Evolutionary conservation across 2,797 vertebrate species (phyloP).

Genomic region (Vespertilio murinus): DNA sequence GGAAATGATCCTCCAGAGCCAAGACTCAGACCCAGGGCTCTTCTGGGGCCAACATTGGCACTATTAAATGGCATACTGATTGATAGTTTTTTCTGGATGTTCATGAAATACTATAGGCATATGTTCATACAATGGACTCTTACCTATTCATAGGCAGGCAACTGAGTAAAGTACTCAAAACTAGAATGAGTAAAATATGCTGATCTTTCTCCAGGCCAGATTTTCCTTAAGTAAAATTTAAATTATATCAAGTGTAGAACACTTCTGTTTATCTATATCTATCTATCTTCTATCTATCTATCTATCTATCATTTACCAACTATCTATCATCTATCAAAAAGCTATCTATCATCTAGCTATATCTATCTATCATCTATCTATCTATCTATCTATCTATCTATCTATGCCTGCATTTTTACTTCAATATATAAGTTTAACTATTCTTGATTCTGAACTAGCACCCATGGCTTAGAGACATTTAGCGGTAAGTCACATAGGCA

Average conservation of each 20-base stretch:
- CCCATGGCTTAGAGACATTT: not conserved
- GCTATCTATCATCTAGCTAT: not conserved
- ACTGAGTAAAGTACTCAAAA: not conserved
- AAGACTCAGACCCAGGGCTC: rapidly evolving
- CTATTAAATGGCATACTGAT: rapidly evolving
- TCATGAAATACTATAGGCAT: not conserved
- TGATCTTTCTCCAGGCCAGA: not conserved
- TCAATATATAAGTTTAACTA: not conserved
- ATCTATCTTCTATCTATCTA: not conserved
- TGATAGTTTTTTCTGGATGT: not conserved
- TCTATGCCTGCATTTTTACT: not conserved
- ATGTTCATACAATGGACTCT: not conserved
- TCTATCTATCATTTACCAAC: not conserved
- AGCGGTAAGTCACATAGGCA: not conserved
- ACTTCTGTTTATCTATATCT: not conserved
- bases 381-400: not conserved
- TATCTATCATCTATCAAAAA: not conserved
- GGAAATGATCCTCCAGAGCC: not conserved
- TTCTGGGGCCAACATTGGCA: rapidly evolving
- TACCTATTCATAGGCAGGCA: not conserved
- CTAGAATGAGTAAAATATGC: not conserved
- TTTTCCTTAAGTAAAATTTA: not conserved
- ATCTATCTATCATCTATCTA: not conserved
- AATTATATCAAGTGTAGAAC: not conserved
- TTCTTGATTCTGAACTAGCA: not conserved